Evolutionary conservation across 2,797 vertebrate genomes (phyloP).

Genomic region (Podarcis siculus): DNA sequence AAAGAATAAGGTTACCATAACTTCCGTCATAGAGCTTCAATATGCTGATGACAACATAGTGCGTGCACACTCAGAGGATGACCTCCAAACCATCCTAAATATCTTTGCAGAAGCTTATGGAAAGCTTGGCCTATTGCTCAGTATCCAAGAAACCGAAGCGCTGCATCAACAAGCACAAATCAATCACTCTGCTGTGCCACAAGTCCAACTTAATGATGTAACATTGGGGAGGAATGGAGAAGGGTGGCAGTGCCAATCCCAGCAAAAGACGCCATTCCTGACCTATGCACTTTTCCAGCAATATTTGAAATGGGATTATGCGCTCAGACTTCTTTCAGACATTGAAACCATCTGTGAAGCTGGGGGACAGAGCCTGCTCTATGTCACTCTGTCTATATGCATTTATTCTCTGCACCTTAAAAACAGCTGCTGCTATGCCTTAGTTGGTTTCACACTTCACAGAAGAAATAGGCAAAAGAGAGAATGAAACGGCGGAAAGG

Average conservation of each 20-base stretch:
- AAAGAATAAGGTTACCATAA: neutral
- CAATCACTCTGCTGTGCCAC: no score
- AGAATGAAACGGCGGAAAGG: neutral
- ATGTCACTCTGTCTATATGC: neutral
- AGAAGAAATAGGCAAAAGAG: conserved; percentile 30
- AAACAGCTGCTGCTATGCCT: conserved; percentile 32
- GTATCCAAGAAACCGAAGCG: no score
- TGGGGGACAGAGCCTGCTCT: neutral
- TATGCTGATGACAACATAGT: no score
- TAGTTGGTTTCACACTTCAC: conserved; percentile 50
- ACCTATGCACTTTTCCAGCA: neutral
- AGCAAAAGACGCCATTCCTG: neutral
- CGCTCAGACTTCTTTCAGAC: neutral
- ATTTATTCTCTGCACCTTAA: neutral
- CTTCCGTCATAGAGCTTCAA: no score
- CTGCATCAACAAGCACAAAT: no score
- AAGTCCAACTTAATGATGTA: no score
- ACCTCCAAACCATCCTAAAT: no score
- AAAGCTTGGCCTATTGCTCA: no score
- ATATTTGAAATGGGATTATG: neutral
- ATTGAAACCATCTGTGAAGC: neutral
- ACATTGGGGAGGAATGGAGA: neutral
- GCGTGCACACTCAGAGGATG: no score
- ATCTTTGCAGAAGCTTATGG: no score
- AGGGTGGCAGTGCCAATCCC: neutral